phyloP scores from a whole-genome alignment of 2,113 vertebrate species.

The Xenopus borealis region DNA sequence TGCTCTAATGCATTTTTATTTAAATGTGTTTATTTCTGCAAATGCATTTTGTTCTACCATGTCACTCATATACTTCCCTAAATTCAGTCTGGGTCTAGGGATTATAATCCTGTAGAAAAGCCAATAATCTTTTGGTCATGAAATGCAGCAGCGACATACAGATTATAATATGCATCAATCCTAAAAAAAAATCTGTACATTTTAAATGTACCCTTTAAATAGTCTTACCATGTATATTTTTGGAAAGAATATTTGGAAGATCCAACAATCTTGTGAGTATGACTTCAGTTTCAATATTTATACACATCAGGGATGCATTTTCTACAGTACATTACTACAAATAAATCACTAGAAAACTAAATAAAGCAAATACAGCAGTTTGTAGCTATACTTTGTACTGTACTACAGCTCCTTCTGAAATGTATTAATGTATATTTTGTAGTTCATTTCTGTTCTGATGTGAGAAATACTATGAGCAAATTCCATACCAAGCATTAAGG shows the following conservation, averaged over 20 bases:
- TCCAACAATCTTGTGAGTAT: constrained; percentile 45
- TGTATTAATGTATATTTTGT: constrained; percentile 30
- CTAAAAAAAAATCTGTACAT: no score
- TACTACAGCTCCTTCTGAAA: constrained; percentile 61
- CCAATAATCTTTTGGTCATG: no score
- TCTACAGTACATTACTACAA: constrained; percentile 57
- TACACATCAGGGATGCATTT: constrained; percentile 59
- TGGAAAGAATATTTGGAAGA: not conserved
- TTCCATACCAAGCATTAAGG: constrained; percentile 40
- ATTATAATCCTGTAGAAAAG: no score
- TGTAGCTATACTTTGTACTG: constrained; percentile 67
- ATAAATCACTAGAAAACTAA: constrained; percentile 68
- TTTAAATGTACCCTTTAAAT: no score
- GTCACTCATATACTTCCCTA: no score
- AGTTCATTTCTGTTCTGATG: constrained; percentile 44
- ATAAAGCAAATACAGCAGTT: constrained; percentile 67
- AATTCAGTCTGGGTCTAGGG: no score
- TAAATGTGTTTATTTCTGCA: no score
- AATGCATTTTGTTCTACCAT: no score
- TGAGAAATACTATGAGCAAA: constrained; percentile 45
- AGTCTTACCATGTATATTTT: no score
- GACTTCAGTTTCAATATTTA: constrained; percentile 54
- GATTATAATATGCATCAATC: no score
- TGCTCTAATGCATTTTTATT: no score
- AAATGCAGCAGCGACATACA: no score